Evolutionary conservation across 2,888 invertebrate species (phyloP).

Genomic region (Elegia similella): DNA sequence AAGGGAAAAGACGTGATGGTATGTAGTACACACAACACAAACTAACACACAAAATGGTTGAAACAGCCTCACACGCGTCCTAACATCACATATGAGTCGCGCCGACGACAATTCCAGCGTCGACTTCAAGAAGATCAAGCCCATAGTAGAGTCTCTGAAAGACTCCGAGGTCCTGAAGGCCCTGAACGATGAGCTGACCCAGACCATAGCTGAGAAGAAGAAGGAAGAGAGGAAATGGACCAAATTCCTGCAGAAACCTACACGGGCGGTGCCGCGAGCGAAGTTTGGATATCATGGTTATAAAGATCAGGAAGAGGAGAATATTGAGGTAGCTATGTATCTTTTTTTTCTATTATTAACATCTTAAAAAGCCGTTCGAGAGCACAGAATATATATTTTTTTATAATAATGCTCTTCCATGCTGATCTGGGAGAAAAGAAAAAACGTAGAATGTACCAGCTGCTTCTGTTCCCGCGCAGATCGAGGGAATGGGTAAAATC

Average conservation of each 20-base stretch:
- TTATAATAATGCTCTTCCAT: too few species aligned
- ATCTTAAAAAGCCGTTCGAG: too few species aligned
- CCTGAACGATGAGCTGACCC: constrained; percentile 79
- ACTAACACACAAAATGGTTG: constrained; percentile 39
- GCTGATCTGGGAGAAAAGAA: too few species aligned
- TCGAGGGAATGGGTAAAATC: too few species aligned
- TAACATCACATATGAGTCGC: constrained; percentile 67
- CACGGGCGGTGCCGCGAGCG: constrained; percentile 82
- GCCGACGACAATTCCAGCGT: constrained; percentile 75
- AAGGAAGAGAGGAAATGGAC: constrained; percentile 85
- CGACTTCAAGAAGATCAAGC: constrained; percentile 86
- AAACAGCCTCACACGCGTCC: constrained; percentile 58
- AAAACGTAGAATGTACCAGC: too few species aligned
- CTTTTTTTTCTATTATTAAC: neutral
- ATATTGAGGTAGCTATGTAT: constrained; percentile 38
- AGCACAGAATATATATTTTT: too few species aligned
- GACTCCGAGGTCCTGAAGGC: constrained; percentile 86
- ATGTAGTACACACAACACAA: constrained; percentile 4
- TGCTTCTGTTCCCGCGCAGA: too few species aligned
- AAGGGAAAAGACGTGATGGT: too few species aligned
- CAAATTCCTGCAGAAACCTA: constrained; percentile 88
- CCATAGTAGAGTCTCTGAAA: constrained; percentile 83
- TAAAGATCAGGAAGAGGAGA: constrained; percentile 37
- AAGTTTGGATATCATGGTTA: constrained; percentile 53
- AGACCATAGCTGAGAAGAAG: constrained; percentile 72